Conservation (phyloP, 2,888 invertebrate species). For the Stictocephala bisonia region DNA sequence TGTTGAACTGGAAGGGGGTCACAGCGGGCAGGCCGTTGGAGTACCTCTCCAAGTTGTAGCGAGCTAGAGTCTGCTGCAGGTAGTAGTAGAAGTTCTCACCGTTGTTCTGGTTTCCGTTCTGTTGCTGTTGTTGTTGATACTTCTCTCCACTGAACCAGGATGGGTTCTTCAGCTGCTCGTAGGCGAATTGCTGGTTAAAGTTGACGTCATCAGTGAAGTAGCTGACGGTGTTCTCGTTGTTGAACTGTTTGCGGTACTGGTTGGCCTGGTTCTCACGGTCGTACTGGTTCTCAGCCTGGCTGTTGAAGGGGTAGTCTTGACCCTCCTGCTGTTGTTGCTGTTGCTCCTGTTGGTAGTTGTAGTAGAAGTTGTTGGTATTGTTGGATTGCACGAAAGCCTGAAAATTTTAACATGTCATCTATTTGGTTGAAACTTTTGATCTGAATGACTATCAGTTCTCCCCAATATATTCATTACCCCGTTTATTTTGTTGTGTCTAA, state of each 20-base stretch:
- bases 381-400: conserved; percentile 50
- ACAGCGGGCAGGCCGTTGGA: conserved; percentile 67
- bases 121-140: conserved; percentile 46
- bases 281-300: no score
- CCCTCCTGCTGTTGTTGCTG: no score
- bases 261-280: no score
- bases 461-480: no score
- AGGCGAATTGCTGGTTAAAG: conserved; percentile 71
- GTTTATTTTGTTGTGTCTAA: no score
- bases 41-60: conserved; percentile 68
- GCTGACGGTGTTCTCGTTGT: conserved; percentile 70
- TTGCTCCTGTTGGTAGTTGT: no score
- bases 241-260: conserved; percentile 54
- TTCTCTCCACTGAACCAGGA: conserved; percentile 49
- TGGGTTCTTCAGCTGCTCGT: conserved; percentile 73
- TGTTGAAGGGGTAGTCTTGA: no score
- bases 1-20: conserved; percentile 66
- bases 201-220: conserved; percentile 79
- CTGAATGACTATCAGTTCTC: no score
- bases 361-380: conserved; percentile 52
- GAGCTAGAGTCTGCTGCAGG: conserved; percentile 75
- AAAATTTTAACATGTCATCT: no score
- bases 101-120: conserved; percentile 45
- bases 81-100: conserved; percentile 66
- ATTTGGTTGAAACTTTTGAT: no score